Conservation (phyloP, 2,113 vertebrate genomes). For the Gobiocypris rarus region DNA sequence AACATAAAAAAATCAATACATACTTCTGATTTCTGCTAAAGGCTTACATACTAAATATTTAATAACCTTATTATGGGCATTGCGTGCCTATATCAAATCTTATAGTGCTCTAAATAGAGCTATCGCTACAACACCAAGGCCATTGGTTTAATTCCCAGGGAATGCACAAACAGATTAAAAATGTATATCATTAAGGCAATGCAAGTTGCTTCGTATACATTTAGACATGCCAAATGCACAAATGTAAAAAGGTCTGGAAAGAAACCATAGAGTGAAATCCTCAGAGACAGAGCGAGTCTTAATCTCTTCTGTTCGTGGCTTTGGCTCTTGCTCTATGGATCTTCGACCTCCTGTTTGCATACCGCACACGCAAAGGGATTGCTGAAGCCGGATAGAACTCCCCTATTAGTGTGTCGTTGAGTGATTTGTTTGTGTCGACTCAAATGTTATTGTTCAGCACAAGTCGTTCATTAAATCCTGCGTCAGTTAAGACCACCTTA, state of each 20-base stretch:
- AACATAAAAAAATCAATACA: neutral
- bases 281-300: slow-evolving; percentile 57
- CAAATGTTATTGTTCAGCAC: slow-evolving; percentile 66
- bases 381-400: slow-evolving; percentile 26
- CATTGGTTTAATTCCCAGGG: neutral
- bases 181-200: neutral
- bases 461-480: slow-evolving; percentile 60
- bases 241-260: neutral
- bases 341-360: slow-evolving; percentile 46
- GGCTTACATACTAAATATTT: neutral
- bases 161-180: neutral
- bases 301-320: slow-evolving; percentile 60
- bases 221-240: neutral
- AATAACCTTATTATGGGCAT: neutral
- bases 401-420: slow-evolving; percentile 59
- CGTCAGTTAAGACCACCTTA: slow-evolving; percentile 63
- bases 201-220: neutral
- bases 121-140: neutral
- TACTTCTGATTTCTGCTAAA: neutral
- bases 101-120: neutral
- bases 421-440: slow-evolving; percentile 69
- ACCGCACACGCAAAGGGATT: slow-evolving; percentile 45
- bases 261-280: slow-evolving; percentile 15
- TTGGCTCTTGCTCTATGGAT: slow-evolving; percentile 34
- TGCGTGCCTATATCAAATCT: neutral